These are phyloP conservation scores for Choristoneura fumiferana DNA, from an alignment of 1,140 invertebrate genomes.

Conservation along the genomic window DNA sequence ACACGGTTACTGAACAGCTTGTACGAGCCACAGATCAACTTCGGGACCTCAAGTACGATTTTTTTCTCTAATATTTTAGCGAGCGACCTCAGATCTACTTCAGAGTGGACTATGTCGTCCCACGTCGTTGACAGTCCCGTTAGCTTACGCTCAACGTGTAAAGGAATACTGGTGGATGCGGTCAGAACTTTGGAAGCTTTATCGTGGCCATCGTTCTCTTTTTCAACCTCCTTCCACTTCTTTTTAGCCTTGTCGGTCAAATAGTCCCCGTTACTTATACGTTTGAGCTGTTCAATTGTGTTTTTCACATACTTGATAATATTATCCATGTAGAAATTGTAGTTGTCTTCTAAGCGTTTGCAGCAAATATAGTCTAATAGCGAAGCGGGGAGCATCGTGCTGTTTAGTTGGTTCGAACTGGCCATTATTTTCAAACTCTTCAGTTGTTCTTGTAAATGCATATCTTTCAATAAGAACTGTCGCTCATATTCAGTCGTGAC, in stretches of 20 bases:
- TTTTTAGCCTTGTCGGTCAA: conserved; percentile 64
- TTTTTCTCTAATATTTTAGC: conserved; percentile 62
- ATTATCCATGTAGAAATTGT: conserved; percentile 67
- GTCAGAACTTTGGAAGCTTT: conserved; percentile 42
- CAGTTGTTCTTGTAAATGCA: conserved; percentile 51
- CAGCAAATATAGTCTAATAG: conserved; percentile 62
- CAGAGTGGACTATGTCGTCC: conserved; percentile 60
- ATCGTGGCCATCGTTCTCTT: conserved; percentile 19
- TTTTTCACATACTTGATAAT: conserved; percentile 62
- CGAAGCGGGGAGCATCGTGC: conserved; percentile 43
- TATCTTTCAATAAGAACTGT: conserved; percentile 47
- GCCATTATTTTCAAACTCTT: conserved; percentile 41
- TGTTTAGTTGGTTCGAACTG: conserved; percentile 30
- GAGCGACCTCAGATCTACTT: conserved; percentile 57
- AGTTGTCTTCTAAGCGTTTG: conserved; percentile 60
- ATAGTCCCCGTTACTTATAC: conserved; percentile 70
- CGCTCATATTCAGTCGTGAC: conserved; percentile 35
- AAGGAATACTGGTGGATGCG: conserved; percentile 46
- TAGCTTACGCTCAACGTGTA: conserved; percentile 41
- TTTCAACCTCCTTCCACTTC: conserved; percentile 54
- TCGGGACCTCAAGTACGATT: conserved; percentile 59
- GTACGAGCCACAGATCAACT: conserved; percentile 50
- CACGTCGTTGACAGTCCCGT: conserved; percentile 35
- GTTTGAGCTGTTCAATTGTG: conserved; percentile 66
- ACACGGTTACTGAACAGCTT: conserved; percentile 45